phyloP scores from a whole-genome alignment of 1,140 invertebrate genomes.

The Seison nebaliae region DNA sequence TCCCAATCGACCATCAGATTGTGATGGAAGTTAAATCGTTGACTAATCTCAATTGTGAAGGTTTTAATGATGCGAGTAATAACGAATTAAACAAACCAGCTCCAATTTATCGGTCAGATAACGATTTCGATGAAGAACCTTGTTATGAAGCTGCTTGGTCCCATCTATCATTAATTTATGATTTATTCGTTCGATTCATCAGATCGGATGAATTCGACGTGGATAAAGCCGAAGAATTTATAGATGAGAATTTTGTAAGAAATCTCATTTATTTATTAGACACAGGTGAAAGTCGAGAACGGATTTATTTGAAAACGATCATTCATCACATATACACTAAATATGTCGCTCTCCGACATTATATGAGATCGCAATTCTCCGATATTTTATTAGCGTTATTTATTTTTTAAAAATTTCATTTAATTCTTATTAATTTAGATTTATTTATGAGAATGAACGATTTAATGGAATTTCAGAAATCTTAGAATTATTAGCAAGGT shows the following conservation, averaged over 20 bases:
- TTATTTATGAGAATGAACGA: slow-evolving; percentile 96
- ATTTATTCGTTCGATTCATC: slow-evolving; percentile 75
- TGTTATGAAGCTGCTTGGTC: slow-evolving; percentile 98
- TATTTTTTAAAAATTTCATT: not conserved
- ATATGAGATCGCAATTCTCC: slow-evolving; percentile 31
- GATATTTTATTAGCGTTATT: slow-evolving; percentile 29
- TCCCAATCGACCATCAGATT: no score
- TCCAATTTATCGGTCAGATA: no score
- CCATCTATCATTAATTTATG: slow-evolving; percentile 70
- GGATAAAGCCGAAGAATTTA: slow-evolving; percentile 64
- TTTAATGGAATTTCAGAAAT: slow-evolving; percentile 93
- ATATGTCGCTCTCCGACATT: slow-evolving; percentile 28
- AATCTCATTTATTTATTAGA: slow-evolving; percentile 32
- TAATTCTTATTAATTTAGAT: slow-evolving; percentile 33
- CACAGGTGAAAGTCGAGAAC: slow-evolving; percentile 29
- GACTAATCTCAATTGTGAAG: no score
- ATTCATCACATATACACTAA: slow-evolving; percentile 31
- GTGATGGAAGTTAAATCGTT: no score
- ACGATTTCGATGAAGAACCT: slow-evolving; percentile 95
- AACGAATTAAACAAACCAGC: no score
- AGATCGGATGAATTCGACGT: slow-evolving; percentile 83
- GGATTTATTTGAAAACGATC: slow-evolving; percentile 29
- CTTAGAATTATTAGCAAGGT: slow-evolving; percentile 69
- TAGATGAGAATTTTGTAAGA: slow-evolving; percentile 85
- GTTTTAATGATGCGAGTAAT: no score